Percentiles rank a stretch among this genome's conserved stretches.
These are phyloP conservation scores for Dascyllus trimaculatus DNA, from an alignment of 2,113 vertebrate genomes.

Conservation along the genomic window DNA sequence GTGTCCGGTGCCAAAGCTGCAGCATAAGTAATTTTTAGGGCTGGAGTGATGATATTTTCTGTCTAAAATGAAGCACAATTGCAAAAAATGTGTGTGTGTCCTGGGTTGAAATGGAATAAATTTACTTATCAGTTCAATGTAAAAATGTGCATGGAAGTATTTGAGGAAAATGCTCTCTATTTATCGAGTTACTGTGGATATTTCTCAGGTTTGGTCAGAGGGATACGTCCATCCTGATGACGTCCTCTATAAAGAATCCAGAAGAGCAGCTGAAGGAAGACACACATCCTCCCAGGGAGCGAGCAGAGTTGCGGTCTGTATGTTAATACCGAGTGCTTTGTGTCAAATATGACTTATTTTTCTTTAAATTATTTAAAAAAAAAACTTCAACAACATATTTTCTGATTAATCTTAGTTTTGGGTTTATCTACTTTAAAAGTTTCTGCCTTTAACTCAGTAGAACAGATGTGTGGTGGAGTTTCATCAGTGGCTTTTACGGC, in stretches of 20 bases:
- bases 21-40: background rate
- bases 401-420: no score
- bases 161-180: background rate
- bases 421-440: background rate
- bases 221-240: constrained; percentile 82
- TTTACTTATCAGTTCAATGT: background rate
- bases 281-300: constrained; percentile 36
- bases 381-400: no score
- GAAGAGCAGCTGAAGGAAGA: constrained; percentile 60
- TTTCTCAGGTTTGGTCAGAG: constrained; percentile 82
- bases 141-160: background rate
- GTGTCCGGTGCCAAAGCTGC: background rate
- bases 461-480: no score
- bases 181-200: constrained; percentile 1
- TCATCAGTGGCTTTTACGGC: background rate
- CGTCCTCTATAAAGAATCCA: constrained; percentile 76
- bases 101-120: background rate
- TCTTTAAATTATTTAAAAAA: no score
- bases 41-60: background rate
- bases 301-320: constrained; percentile 79
- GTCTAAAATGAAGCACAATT: background rate
- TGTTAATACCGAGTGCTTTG: constrained; percentile 5
- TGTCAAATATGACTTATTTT: background rate
- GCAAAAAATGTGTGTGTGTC: background rate
- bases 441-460: background rate